Evolutionary conservation across 1,140 invertebrate species (phyloP), one percentile per base, ranked within the genome.

Genomic region (Bradynema listronoti): DNA sequence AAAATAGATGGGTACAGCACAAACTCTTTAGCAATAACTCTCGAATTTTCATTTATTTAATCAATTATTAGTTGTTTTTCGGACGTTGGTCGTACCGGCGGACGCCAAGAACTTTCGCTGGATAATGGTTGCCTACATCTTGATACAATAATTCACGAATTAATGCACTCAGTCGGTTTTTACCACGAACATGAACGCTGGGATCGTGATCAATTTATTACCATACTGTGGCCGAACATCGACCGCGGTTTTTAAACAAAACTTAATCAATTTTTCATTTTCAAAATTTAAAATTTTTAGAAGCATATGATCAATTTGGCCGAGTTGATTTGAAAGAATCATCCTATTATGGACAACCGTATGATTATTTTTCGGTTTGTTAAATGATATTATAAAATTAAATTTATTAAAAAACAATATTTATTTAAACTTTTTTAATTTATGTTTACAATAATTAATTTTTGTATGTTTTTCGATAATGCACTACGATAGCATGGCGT

Each of bases 131-230:
- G 74, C 52, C 33, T 77, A 30, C 72, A 75, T 25, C 61, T 73
- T 25, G 75, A 78, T 56, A 77, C 74, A 22, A 63, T 78, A 36
- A 72, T 85, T 36, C 85, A 86, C 65, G 85, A 86, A 75, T 34
- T 52, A 33, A 80, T 85, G 68, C 85, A 86, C 66, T 83, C 84
- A 0, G 64, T 64, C 30, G 66, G 64, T 0, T 80, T 81, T 46
- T 77, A 78, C 36, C 82, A 87, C 68, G 85, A 86, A 65, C 86
- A 87, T 69, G 84, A 84, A 64, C 54, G 76, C 51, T 77, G 76
- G 73, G 76, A 78, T 57, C 50, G 74, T 7, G 74, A 77, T 52
- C 65, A 58, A 25, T 78, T 73, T 51, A 72, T 77, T 22, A 61
- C 68, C 54, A 77, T 77, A 24, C 65, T 77, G 22, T 77, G 76